Conservation (phyloP, 2,888 invertebrate species). For the Cerastis rubricosa region DNA sequence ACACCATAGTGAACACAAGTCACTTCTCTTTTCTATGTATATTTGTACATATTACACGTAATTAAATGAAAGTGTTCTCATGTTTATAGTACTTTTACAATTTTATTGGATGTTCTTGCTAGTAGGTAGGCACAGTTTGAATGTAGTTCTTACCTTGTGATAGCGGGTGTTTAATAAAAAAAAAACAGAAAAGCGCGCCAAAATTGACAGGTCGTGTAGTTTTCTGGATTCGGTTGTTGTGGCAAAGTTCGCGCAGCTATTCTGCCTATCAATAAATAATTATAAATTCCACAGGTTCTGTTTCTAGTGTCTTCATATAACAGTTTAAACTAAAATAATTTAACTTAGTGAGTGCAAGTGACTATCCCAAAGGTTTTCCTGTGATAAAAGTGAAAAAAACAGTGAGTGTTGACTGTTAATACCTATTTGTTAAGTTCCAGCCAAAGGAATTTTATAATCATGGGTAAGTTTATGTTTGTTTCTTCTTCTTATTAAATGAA, state of each 20-base stretch:
- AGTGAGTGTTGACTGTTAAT: conserved; percentile 48
- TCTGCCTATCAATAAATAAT: no score
- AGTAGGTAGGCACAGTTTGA: conserved; percentile 16
- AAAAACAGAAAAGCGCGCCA: conserved; percentile 23
- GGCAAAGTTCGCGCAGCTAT: background rate
- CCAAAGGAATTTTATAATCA: conserved; percentile 54
- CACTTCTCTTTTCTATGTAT: conserved; percentile 42
- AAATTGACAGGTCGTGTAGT: background rate
- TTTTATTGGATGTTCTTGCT: conserved; percentile 17
- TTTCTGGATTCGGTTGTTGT: conserved; percentile 21
- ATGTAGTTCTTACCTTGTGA: conserved; percentile 10
- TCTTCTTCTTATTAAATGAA: background rate
- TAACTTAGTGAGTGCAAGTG: conserved; percentile 30
- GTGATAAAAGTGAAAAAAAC: conserved; percentile 60
- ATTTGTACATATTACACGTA: conserved; percentile 51
- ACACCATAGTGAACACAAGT: conserved; percentile 63
- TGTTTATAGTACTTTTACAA: conserved; percentile 48
- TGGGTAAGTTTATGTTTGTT: conserved; percentile 67
- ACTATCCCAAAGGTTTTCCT: conserved; percentile 47
- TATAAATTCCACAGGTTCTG: no score
- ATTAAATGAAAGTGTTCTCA: conserved; percentile 64
- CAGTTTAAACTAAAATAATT: conserved; percentile 14
- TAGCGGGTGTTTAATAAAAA: background rate
- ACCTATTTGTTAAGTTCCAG: conserved; percentile 36
- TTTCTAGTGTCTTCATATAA: conserved; percentile 17